Conservation (phyloP, 2,113 vertebrate genomes). For the Heloderma charlesbogerti region DNA sequence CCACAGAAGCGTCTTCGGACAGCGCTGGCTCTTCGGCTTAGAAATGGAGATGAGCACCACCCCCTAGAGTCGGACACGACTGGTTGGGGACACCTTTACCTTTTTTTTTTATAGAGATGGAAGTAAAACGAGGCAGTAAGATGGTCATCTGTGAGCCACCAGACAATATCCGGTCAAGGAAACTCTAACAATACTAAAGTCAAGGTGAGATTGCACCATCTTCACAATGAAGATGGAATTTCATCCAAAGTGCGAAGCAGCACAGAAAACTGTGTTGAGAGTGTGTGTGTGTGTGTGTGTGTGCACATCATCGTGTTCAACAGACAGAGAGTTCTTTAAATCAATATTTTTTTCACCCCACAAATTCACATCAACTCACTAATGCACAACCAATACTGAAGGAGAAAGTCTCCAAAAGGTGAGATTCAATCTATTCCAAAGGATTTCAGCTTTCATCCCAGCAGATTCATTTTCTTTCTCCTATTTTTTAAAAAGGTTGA, state of each 20-base stretch:
- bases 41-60: no score
- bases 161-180: neutral
- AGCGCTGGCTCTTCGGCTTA: no score
- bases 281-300: no score
- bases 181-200: neutral
- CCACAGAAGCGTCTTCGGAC: no score
- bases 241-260: neutral
- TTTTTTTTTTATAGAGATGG: neutral
- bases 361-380: neutral
- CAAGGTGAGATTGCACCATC: neutral
- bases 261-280: neutral
- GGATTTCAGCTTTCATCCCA: neutral
- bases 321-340: neutral
- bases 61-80: no score
- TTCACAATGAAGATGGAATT: neutral
- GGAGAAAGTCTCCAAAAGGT: neutral
- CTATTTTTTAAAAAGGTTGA: neutral
- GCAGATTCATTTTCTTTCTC: slow-evolving; percentile 20
- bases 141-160: neutral
- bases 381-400: neutral
- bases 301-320: neutral
- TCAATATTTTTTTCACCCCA: neutral
- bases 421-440: slow-evolving; percentile 23
- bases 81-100: no score
- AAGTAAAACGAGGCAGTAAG: neutral